Conservation (phyloP, 37 sponge, comb jelly and placozoan genomes). For the Cladorhizidae sp. region DNA sequence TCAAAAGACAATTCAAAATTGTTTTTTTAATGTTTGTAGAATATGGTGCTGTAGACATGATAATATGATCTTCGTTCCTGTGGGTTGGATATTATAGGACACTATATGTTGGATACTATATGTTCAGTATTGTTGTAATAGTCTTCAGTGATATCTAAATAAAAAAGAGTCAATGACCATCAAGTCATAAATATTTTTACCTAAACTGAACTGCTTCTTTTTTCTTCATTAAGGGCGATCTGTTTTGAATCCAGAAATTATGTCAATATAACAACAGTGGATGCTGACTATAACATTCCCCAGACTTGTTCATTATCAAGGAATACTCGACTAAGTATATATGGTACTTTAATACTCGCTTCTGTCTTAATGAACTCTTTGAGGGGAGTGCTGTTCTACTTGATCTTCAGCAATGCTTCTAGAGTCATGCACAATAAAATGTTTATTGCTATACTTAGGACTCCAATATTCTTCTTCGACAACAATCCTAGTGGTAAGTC, state of each 20-base stretch:
- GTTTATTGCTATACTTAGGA: conserved; percentile 56
- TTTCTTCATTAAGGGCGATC: not conserved
- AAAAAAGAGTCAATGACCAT: too few species aligned
- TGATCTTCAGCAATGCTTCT: conserved; percentile 55
- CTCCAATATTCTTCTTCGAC: conserved; percentile 84
- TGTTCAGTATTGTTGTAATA: too few species aligned
- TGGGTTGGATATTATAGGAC: too few species aligned
- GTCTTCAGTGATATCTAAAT: too few species aligned
- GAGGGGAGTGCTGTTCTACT: conserved; percentile 23
- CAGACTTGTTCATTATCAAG: not conserved
- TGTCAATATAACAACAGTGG: not conserved
- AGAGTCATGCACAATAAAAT: conserved; percentile 68
- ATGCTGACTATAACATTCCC: not conserved
- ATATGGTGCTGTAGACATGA: too few species aligned
- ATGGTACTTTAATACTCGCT: not conserved
- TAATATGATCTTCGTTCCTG: too few species aligned
- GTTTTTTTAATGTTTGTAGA: too few species aligned
- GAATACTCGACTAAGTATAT: not conserved
- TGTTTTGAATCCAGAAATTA: too few species aligned
- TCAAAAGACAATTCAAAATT: too few species aligned
- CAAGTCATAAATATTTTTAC: too few species aligned
- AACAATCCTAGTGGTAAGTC: conserved; percentile 71
- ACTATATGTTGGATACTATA: too few species aligned
- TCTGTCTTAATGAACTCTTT: not conserved
- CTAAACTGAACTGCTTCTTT: too few species aligned